Base-by-base conservation (phyloP, 2,888 invertebrate species). In the Bembecia ichneumoniformis region DNA sequence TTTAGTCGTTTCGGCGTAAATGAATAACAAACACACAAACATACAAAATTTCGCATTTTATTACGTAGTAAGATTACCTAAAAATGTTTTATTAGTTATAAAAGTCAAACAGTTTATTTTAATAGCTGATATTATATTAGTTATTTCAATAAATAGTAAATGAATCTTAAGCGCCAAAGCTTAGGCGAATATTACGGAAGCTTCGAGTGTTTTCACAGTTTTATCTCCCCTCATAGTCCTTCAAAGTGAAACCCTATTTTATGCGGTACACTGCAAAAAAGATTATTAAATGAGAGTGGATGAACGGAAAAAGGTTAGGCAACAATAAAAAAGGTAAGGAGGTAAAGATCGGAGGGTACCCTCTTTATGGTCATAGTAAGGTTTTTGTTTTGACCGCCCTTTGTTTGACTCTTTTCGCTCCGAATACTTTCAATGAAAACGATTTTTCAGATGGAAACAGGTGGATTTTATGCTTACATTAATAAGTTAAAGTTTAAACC, bases 221-320 rank as follows among this genome's bases (percentile, higher is more conserved):
- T 28, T 28, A 28, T 28, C 20, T 28, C 20, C 20, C 7, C 7
- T 10, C 13, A 35, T 13, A 13, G 40, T 40, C 13, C n/a, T 40
- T 40, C 13, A 13, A 40, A 40, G 58, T 58, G 57, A 66, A 73
- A 69, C 65, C 59, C 61, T 57, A 63, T 68, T 71, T 63, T 62
- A 62, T 61, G 56, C 62, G 64, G 40, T 62, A 64, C 65, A 62
- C 58, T 62, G 63, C 64, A 61, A 68, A 63, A 59, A 62, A 62
- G 71, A 74, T 77, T 76, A 77, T 77, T 77, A 79, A 76, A 71
- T 67, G 64, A 62, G 64, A 79, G 72, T 73, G 74, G 74, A 75
- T 77, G 70, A 73, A 64, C 70, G 70, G 71, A 56, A 76, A 77
- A 80, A 78, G 76, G 80, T 81, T 75, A 73, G 67, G 69, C 60